Evolutionary conservation across 1,140 invertebrate species (phyloP), one percentile per base, ranked within the genome.

Genomic region (Lysiphlebus fabarum): DNA sequence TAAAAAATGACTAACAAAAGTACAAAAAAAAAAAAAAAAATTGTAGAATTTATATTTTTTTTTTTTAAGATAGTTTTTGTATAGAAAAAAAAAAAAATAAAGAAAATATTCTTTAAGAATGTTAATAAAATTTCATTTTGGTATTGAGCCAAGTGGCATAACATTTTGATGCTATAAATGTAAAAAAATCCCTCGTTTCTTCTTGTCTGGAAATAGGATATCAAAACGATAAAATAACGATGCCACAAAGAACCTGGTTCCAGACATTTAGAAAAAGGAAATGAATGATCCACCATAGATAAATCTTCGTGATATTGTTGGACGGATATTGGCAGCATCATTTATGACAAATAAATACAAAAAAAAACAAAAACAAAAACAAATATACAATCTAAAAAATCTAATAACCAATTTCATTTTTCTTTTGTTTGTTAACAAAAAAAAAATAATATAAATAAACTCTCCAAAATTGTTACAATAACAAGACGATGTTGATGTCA

Each of bases 41-140:
- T 9, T 38, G 36, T 56, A 37, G 36, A 51, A 47, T 56, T 37
- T 12, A 48, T 42, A 6, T 12, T 56, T 50, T 45, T 37, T 34
- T 57, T 51, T 51, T 38, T 51, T 37, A 2, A 51, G 2, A 40
- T 38, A 38, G 10, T 64, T 47, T 40, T 54, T 41, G 55, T 54
- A 14, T 44, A 26, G 34, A 33, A 51, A n/a, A 34, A 38, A 9
- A 12, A 51, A 54, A 44, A 58, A 17, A 3, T 3, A 47, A 58
- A 36, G n/a, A n/a, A 57, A 43, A 61, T 40, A 55, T 49, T 58
- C 53, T 41, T 26, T 26, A 42, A 54, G 26, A 55, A 58, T 63
- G 62, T 49, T 63, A 63, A 61, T 63, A 61, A 60, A 63, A 63
- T 60, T 40, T 33, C 44, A 47, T 53, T 36, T 58, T 64, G 62